Percentiles rank a stretch among this genome's conserved stretches.
Conservation (phyloP, 2,113 vertebrate species). For the Chaetops frenatus region DNA sequence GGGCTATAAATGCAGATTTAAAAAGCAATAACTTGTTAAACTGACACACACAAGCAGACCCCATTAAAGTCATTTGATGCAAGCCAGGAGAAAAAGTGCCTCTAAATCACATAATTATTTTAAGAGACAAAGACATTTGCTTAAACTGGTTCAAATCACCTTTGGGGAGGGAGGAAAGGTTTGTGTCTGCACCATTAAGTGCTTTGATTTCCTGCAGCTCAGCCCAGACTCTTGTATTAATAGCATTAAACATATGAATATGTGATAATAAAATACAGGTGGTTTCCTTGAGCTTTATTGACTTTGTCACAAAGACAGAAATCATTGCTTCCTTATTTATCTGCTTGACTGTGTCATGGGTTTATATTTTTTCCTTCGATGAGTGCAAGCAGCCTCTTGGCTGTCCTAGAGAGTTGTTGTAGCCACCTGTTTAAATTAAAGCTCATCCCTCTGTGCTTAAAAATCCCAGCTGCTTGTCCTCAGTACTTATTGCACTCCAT, state of each 20-base stretch:
- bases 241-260: not conserved
- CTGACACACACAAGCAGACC: not conserved
- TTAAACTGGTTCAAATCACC: slow-evolving; percentile 36
- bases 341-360: not conserved
- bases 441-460: not conserved
- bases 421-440: not conserved
- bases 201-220: slow-evolving; percentile 16
- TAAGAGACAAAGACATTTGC: not conserved
- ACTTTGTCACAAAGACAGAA: not conserved
- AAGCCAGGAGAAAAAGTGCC: not conserved
- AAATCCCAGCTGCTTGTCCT: not conserved
- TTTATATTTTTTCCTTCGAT: not conserved
- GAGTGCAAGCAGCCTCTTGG: not conserved
- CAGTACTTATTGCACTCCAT: accelerated
- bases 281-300: not conserved
- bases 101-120: slow-evolving; percentile 60
- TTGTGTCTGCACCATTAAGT: not conserved
- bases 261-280: not conserved
- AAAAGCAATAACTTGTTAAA: slow-evolving; percentile 21
- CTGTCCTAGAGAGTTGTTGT: not conserved
- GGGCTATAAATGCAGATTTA: not conserved
- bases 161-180: not conserved
- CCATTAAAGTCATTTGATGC: slow-evolving; percentile 33
- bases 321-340: not conserved
- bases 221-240: not conserved